phyloP scores from a whole-genome alignment of 2,888 invertebrate genomes.

The Cephus spinipes region DNA sequence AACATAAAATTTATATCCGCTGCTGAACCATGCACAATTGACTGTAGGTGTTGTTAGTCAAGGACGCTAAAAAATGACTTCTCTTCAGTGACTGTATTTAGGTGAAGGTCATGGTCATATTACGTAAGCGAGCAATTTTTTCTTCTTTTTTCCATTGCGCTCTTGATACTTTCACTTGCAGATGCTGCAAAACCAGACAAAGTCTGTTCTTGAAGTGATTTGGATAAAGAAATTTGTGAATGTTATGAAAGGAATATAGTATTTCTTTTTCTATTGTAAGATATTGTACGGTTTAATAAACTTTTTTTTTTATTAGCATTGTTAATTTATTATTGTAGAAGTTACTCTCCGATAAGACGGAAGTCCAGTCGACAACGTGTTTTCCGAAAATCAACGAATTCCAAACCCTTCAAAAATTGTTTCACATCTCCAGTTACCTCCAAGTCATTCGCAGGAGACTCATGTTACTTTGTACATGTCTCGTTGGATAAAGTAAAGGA shows the following conservation, averaged over 20 bases:
- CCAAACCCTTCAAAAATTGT: not conserved
- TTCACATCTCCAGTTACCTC: not conserved
- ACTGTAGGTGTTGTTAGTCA: not conserved
- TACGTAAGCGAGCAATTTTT: not conserved
- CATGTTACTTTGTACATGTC: conserved; percentile 25
- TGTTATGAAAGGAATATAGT: not conserved
- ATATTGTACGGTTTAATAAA: not conserved
- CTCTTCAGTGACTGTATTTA: not conserved
- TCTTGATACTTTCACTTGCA: not conserved
- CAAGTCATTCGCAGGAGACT: not conserved
- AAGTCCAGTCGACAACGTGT: not conserved
- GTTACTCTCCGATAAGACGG: not conserved
- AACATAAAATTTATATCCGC: not conserved
- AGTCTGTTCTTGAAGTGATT: not conserved
- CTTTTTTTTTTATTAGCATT: not conserved
- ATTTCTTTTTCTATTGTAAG: not conserved
- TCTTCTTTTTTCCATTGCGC: not conserved
- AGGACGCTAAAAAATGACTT: not conserved
- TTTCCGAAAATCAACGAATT: not conserved
- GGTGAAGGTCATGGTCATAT: not conserved
- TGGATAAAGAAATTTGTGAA: not conserved
- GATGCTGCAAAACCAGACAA: not conserved
- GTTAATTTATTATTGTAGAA: not conserved
- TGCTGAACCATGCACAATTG: not conserved
- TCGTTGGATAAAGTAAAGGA: conserved; percentile 1